phyloP scores from a whole-genome alignment of 2,113 vertebrate species.

The Pardalotus punctatus region DNA sequence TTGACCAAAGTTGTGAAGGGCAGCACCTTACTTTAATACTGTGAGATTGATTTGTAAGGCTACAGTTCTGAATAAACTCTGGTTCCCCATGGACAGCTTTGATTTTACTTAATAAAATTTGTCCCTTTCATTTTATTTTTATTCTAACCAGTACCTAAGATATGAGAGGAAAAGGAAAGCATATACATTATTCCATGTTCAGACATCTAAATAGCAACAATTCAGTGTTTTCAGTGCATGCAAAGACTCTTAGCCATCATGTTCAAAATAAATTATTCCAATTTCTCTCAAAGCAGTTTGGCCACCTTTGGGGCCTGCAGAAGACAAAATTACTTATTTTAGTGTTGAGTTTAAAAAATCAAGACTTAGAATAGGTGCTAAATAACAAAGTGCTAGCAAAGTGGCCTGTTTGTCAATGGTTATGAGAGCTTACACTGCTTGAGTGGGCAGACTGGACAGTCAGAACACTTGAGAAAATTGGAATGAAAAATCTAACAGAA shows the following conservation, averaged over 20 bases:
- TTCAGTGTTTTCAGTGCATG: background rate
- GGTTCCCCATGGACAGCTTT: background rate
- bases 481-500: background rate
- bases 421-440: background rate
- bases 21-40: background rate
- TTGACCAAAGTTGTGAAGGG: background rate
- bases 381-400: constrained; percentile 25
- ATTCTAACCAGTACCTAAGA: background rate
- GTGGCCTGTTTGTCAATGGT: constrained; percentile 24
- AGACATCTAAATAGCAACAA: background rate
- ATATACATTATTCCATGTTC: background rate
- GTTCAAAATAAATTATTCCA: constrained; percentile 23
- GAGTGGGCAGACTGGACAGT: constrained; percentile 6
- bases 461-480: background rate
- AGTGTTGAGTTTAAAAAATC: constrained; percentile 29
- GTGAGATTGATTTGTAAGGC: background rate
- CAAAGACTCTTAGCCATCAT: background rate
- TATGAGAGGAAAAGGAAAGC: background rate
- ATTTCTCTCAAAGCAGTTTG: background rate
- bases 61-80: background rate
- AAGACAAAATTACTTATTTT: background rate
- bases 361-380: background rate
- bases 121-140: background rate
- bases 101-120: background rate
- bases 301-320: background rate